Conservation (phyloP, 2,888 invertebrate genomes). For the Lacanobia wlatinum region DNA sequence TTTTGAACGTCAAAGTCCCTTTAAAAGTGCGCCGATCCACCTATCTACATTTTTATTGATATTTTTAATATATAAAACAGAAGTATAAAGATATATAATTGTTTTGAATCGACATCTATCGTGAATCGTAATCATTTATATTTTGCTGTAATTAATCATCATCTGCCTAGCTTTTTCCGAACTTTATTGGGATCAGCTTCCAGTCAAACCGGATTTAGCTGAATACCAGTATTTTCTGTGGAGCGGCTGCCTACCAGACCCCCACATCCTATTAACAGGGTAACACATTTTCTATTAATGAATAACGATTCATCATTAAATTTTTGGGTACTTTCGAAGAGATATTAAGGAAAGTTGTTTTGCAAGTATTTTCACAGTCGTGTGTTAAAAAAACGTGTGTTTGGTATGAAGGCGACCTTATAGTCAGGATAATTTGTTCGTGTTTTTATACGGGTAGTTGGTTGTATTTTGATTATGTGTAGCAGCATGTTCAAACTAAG, state of each 20-base stretch:
- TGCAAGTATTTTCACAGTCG: neutral
- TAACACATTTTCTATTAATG: no score
- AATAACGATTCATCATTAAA: no score
- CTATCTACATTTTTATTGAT: neutral
- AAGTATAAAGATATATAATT: neutral
- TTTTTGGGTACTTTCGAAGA: no score
- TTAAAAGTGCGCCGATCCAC: no score
- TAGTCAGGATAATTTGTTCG: neutral
- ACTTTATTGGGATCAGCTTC: no score
- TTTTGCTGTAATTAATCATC: neutral
- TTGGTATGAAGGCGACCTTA: neutral
- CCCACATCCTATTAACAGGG: no score
- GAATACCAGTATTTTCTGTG: no score
- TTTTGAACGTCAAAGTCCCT: no score
- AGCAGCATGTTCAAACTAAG: neutral
- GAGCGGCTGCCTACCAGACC: no score
- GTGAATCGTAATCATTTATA: neutral
- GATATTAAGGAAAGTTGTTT: no score
- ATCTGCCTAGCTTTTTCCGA: no score
- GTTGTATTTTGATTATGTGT: conserved; percentile 1
- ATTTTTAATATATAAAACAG: neutral
- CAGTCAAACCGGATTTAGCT: no score
- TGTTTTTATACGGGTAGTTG: neutral
- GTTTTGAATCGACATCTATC: neutral
- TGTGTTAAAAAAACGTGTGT: neutral